phyloP scores from a whole-genome alignment of 1,140 invertebrate species.

The Pseudomyrmex dendroicus region DNA sequence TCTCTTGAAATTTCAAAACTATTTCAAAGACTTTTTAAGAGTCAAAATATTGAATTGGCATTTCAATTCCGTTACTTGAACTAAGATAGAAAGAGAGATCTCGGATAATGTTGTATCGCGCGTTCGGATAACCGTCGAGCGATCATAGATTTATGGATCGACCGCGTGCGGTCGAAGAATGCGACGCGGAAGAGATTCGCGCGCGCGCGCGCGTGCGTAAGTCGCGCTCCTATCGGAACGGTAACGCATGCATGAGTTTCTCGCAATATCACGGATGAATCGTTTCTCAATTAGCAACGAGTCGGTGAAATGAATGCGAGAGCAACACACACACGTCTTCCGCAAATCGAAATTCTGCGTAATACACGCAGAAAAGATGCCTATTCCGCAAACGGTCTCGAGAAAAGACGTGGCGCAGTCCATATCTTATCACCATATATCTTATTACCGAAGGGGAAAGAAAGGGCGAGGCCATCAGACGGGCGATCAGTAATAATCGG shows the following conservation, averaged over 20 bases:
- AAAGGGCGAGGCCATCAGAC: neutral
- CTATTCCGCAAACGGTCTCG: neutral
- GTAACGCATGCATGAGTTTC: neutral
- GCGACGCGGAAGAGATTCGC: slow-evolving; percentile 42
- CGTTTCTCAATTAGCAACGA: slow-evolving; percentile 29
- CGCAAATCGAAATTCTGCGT: slow-evolving; percentile 23
- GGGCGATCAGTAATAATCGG: slow-evolving; percentile 55
- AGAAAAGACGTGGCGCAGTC: neutral
- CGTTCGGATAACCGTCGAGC: neutral
- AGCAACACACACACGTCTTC: neutral
- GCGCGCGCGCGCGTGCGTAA: neutral
- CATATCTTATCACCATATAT: slow-evolving; percentile 48
- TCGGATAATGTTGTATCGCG: neutral
- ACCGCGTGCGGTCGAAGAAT: slow-evolving; percentile 20
- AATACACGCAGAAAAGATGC: neutral
- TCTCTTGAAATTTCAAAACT: too few relatives aligned
- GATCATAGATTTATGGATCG: slow-evolving; percentile 44
- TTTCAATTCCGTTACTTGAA: slow-evolving; percentile 16
- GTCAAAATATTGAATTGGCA: too few relatives aligned
- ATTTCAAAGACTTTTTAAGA: too few relatives aligned
- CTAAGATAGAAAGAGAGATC: neutral
- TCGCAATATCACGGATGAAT: slow-evolving; percentile 7
- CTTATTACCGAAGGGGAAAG: slow-evolving; percentile 25
- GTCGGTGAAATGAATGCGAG: neutral
- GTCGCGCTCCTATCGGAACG: neutral